Conservation (phyloP, 2,113 vertebrate genomes). For the Leuciscus idus region DNA sequence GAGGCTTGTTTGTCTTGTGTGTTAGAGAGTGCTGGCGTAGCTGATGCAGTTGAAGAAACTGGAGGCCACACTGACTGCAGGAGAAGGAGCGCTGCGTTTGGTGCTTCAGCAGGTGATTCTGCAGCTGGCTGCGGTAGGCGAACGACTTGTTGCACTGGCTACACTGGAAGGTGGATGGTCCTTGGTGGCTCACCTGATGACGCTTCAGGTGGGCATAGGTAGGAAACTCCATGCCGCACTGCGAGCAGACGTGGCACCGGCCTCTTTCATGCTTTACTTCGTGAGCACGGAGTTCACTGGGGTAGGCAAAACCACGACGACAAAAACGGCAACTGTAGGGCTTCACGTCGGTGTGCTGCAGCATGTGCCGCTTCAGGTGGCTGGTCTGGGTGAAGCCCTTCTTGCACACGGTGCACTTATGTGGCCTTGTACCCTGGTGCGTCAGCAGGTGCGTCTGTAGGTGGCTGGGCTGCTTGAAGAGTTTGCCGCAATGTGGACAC, state of each 20-base stretch:
- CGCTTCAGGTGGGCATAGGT: slow-evolving; percentile 96
- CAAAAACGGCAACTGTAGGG: slow-evolving; percentile 98
- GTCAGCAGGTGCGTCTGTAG: slow-evolving; percentile 97
- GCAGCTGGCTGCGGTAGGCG: slow-evolving; percentile 96
- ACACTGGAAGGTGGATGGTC: slow-evolving; percentile 95
- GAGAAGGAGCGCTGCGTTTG: slow-evolving; percentile 94
- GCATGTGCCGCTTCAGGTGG: slow-evolving; percentile 98
- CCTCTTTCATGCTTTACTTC: slow-evolving; percentile 94
- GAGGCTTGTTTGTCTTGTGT: slow-evolving; percentile 79
- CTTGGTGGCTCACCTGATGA: slow-evolving; percentile 94
- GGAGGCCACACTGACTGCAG: slow-evolving; percentile 96
- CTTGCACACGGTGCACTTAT: slow-evolving; percentile 95
- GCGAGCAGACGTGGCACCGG: slow-evolving; percentile 92
- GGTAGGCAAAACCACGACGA: slow-evolving; percentile 93
- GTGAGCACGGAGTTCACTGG: slow-evolving; percentile 95
- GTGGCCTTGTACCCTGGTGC: slow-evolving; percentile 93
- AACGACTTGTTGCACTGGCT: slow-evolving; percentile 95
- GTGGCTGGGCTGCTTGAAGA: slow-evolving; percentile 98
- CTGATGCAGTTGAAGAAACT: slow-evolving; percentile 97
- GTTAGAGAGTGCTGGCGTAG: slow-evolving; percentile 96
- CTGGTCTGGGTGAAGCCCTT: slow-evolving; percentile 98
- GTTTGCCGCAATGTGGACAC: slow-evolving; percentile 93
- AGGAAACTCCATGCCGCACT: slow-evolving; percentile 96
- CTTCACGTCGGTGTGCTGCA: slow-evolving; percentile 93
- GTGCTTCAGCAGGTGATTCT: slow-evolving; percentile 96